Base-by-base conservation (phyloP, 2,888 invertebrate genomes). In the Protodeltote pygarga region DNA sequence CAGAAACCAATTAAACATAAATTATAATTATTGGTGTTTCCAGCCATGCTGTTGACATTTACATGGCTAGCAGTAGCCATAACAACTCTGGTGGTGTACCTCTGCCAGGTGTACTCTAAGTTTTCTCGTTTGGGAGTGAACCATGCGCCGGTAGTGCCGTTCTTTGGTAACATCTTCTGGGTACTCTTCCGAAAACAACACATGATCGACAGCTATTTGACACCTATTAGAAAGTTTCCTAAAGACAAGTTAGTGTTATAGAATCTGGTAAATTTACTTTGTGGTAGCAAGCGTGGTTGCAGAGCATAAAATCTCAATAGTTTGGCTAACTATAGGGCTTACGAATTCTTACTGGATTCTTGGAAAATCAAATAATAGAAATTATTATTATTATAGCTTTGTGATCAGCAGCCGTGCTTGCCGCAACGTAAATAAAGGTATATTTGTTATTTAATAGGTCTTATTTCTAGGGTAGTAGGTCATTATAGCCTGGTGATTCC, bases 171-270 rank as follows among this genome's bases (percentile, higher is more conserved):
- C 19, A 13, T 52, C 1, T 24, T 41, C n/a, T 45, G 52, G 42
- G 24, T 45, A 4, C 23, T 57, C 2, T 17, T 49, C 9, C 38
- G 38, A 9, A 24, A 40, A 3, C 57, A 60, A 19, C 54, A 59
- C 16, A n/a, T 64, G 0, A 14, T 34, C 3, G 57, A 57, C 2
- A 6, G 11, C 11, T 17, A 65, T 3, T 13, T 5, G 27, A 60
- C 21, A 11, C 9, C 24, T 2, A 14, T 25, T 1, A 24, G 10
- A 0, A 31, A 33, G 3, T 64, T 49, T 29, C 57, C 64, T 11
- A 34, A 57, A n/a, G 64, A 64, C 8, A 46, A 34, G 61, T 51
- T 35, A 25, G 24, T n/a, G n/a, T n/a, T n/a, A n/a, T n/a, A n/a
- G n/a, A n/a, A n/a, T n/a, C n/a, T n/a, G n/a, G n/a, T n/a, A n/a